phyloP scores from a whole-genome alignment of 2,113 vertebrate genomes.

The Amphilophus citrinellus region DNA sequence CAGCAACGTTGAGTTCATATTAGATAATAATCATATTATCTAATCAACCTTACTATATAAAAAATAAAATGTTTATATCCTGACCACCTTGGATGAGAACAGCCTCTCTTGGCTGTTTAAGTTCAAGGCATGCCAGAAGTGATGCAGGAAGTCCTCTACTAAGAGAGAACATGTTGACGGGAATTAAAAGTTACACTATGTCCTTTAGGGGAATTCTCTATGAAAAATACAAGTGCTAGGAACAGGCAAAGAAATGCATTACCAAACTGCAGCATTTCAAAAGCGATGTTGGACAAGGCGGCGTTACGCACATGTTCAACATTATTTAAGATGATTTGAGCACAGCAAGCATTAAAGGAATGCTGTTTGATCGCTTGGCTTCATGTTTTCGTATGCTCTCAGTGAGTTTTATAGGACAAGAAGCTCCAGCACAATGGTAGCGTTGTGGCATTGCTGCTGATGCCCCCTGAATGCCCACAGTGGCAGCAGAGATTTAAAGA shows the following conservation, averaged over 20 bases:
- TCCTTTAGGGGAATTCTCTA: constrained; percentile 29
- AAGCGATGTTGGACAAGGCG: constrained; percentile 22
- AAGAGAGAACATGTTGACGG: constrained; percentile 18
- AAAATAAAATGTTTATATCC: not conserved
- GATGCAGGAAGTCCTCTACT: constrained; percentile 24
- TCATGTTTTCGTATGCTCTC: constrained; percentile 25
- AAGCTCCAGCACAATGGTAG: constrained; percentile 49
- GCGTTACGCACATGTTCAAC: constrained; percentile 40
- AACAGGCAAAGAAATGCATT: constrained; percentile 29
- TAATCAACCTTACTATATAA: not conserved
- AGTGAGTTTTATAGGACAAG: constrained; percentile 28
- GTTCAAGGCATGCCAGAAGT: not conserved
- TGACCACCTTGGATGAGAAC: not conserved
- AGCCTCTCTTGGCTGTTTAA: not conserved
- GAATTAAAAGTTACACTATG: constrained; percentile 43
- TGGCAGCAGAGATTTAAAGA: constrained; percentile 68
- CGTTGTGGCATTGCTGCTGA: constrained; percentile 61
- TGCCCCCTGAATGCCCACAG: constrained; percentile 71
- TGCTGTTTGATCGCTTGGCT: constrained; percentile 44
- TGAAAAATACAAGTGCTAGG: constrained; percentile 50
- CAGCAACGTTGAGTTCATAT: not conserved
- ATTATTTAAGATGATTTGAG: constrained; percentile 55
- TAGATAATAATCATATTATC: rapidly evolving
- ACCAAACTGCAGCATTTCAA: constrained; percentile 35
- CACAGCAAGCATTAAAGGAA: constrained; percentile 31